phyloP scores from a whole-genome alignment of 2,797 vertebrate species.

The Mormyrops boulengeri region DNA sequence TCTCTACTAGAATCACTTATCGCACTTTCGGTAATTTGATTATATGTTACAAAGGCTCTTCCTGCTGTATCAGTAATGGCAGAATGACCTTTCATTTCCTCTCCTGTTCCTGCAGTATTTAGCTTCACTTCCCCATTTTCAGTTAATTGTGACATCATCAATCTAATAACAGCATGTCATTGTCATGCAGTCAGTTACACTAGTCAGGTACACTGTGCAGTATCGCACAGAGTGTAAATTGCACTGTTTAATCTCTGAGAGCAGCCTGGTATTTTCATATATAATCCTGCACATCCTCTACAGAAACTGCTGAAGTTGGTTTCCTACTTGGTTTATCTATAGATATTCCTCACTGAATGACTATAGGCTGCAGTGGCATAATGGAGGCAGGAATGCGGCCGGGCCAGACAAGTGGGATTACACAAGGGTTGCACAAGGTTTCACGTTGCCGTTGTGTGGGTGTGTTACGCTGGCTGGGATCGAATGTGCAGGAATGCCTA shows the following conservation, averaged over 20 bases:
- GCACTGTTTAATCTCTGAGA: background rate
- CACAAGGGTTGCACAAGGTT: slow-evolving; percentile 31
- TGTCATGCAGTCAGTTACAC: background rate
- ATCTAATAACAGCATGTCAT: background rate
- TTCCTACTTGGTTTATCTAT: background rate
- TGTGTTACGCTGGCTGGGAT: background rate
- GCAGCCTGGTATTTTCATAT: background rate
- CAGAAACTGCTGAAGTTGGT: background rate
- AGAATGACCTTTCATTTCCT: background rate
- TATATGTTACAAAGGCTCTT: background rate
- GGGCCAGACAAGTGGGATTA: slow-evolving; percentile 68
- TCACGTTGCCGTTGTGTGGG: background rate
- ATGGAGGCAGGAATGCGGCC: slow-evolving; percentile 63
- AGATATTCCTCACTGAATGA: slow-evolving; percentile 13
- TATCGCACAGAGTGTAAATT: background rate
- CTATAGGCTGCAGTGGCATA: slow-evolving; percentile 44
- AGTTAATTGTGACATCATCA: background rate
- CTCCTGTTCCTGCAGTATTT: background rate
- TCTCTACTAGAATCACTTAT: background rate
- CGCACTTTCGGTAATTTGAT: background rate
- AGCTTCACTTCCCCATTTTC: background rate
- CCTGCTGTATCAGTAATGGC: background rate
- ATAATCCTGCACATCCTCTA: background rate
- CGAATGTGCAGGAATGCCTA: background rate
- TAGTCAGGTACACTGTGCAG: background rate